phyloP scores from a whole-genome alignment of 1,140 invertebrate genomes.

The Muscidifurax raptorellus region DNA sequence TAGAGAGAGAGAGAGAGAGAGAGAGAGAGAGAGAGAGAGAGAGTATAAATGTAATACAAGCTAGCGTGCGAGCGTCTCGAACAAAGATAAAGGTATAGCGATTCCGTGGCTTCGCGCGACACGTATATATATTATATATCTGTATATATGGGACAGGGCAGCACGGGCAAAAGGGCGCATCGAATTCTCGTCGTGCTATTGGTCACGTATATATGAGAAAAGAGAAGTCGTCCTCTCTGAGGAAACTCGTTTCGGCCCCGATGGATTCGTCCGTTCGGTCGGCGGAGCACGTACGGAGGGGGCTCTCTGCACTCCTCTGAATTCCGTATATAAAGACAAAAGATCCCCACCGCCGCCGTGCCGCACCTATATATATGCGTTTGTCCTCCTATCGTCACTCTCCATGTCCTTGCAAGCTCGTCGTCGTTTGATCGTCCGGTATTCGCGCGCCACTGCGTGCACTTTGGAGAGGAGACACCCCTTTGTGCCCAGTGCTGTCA shows the following conservation, averaged over 20 bases:
- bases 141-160: not conserved
- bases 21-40: no score
- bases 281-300: slow-evolving; percentile 25
- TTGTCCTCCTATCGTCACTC: not conserved
- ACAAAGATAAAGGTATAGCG: not conserved
- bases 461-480: not conserved
- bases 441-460: slow-evolving; percentile 1
- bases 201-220: slow-evolving; percentile 46
- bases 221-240: slow-evolving; percentile 10
- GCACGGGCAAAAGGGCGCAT: slow-evolving; percentile 22
- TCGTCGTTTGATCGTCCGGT: slow-evolving; percentile 30
- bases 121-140: not conserved
- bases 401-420: not conserved
- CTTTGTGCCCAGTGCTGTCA: not conserved
- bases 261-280: slow-evolving; percentile 39
- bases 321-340: slow-evolving; percentile 51
- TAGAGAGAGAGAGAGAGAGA: no score
- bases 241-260: slow-evolving; percentile 42
- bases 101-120: not conserved
- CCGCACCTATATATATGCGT: not conserved
- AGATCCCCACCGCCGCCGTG: not conserved
- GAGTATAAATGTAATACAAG: no score
- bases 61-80: no score
- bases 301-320: not conserved
- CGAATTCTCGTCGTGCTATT: slow-evolving; percentile 2